Percentiles rank a stretch among this genome's conserved stretches.
These are phyloP conservation scores for Deilephila porcellus DNA, from an alignment of 2,888 invertebrate species.

Conservation along the genomic window DNA sequence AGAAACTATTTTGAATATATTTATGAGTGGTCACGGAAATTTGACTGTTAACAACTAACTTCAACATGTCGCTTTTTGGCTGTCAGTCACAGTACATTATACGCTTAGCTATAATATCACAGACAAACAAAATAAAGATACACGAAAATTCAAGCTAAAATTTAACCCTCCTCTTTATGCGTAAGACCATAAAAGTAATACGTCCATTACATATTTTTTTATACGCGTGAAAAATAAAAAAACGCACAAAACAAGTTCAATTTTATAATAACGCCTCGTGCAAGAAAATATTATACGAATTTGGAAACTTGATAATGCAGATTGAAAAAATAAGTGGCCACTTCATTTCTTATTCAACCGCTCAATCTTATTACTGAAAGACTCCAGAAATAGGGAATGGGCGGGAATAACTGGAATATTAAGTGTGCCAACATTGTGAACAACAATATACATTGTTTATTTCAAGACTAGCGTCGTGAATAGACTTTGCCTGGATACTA, in stretches of 20 bases:
- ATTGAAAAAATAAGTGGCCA: conserved; percentile 1
- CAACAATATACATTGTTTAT: background rate
- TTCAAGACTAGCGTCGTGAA: background rate
- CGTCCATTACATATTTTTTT: too few species aligned
- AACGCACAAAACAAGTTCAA: background rate
- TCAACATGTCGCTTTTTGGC: too few species aligned
- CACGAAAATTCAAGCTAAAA: too few species aligned
- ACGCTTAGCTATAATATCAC: too few species aligned
- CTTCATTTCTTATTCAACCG: conserved; percentile 6
- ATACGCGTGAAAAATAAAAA: background rate
- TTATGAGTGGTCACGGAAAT: too few species aligned
- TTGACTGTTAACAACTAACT: too few species aligned
- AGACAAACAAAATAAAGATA: too few species aligned
- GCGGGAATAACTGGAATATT: background rate
- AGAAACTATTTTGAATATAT: too few species aligned
- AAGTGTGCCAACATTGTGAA: background rate
- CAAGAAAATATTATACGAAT: background rate
- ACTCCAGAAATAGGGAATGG: background rate
- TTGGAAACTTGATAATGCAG: background rate
- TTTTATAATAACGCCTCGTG: background rate
- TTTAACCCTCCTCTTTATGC: too few species aligned
- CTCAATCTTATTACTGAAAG: background rate
- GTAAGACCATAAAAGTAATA: too few species aligned
- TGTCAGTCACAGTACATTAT: too few species aligned
- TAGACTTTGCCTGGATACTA: background rate